phyloP scores from a whole-genome alignment of 1,140 invertebrate genomes.

The Phymorhynchus buccinoides region DNA sequence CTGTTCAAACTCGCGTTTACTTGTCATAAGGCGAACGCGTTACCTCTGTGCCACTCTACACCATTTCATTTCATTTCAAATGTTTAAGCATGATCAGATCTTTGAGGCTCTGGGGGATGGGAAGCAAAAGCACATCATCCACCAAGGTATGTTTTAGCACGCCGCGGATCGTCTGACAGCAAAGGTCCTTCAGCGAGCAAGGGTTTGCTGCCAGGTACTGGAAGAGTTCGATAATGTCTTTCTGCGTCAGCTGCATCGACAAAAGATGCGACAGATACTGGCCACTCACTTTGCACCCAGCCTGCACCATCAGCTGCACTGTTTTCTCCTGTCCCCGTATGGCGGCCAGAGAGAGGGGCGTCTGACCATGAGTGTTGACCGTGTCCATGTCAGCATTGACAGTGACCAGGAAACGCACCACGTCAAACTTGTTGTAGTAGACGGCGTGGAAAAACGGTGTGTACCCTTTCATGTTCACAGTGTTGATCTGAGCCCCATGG shows the following conservation, averaged over 20 bases:
- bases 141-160: neutral
- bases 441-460: conserved; percentile 65
- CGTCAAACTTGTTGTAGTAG: conserved; percentile 57
- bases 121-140: conserved; percentile 19
- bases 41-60: too few relatives aligned
- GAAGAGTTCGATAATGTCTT: neutral
- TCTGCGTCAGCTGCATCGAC: conserved; percentile 36
- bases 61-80: neutral
- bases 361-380: conserved; percentile 42
- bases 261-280: conserved; percentile 43
- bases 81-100: conserved; percentile 23
- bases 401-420: conserved; percentile 58
- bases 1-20: too few relatives aligned
- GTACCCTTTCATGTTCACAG: conserved; percentile 57
- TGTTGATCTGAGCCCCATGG: conserved; percentile 50
- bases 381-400: conserved; percentile 57
- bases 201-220: conserved; percentile 33
- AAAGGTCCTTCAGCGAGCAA: conserved; percentile 13
- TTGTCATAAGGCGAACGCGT: too few relatives aligned
- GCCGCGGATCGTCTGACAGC: conserved; percentile 23
- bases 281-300: conserved; percentile 54
- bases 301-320: conserved; percentile 49
- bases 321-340: conserved; percentile 44
- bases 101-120: conserved; percentile 32
- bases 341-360: conserved; percentile 58